phyloP scores from a whole-genome alignment of 2,113 vertebrate genomes.

The Craseonycteris thonglongyai region DNA sequence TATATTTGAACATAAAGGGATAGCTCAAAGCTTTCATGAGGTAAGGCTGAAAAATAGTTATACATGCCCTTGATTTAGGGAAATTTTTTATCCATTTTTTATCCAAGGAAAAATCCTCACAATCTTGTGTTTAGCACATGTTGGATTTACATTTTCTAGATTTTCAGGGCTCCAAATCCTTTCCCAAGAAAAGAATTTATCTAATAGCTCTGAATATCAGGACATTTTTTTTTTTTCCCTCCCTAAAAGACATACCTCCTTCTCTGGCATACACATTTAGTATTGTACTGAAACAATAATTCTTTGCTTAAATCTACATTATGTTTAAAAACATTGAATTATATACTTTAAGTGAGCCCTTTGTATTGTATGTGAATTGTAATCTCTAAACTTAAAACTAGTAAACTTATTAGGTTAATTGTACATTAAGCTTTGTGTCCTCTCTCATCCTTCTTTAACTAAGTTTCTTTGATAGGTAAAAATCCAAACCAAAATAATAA shows the following conservation, averaged over 20 bases:
- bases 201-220: background rate
- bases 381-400: background rate
- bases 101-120: slow-evolving; percentile 12
- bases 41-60: slow-evolving; percentile 46
- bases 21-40: slow-evolving; percentile 57
- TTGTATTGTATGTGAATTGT: slow-evolving; percentile 21
- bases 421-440: background rate
- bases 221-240: background rate
- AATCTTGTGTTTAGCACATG: slow-evolving; percentile 39
- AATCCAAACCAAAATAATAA: slow-evolving; percentile 12
- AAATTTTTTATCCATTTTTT: slow-evolving; percentile 48
- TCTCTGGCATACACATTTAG: background rate
- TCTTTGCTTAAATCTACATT: slow-evolving; percentile 25
- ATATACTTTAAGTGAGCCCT: background rate
- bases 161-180: background rate
- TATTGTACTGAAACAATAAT: background rate
- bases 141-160: slow-evolving; percentile 37
- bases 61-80: slow-evolving; percentile 30
- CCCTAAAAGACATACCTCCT: background rate
- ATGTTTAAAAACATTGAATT: background rate
- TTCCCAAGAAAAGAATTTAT: background rate
- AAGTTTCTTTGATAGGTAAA: slow-evolving; percentile 17
- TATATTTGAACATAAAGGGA: slow-evolving; percentile 67
- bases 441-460: background rate
- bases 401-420: background rate